Evolutionary conservation across 2,888 invertebrate species (phyloP).

Genomic region (Heliconius charithonia): DNA sequence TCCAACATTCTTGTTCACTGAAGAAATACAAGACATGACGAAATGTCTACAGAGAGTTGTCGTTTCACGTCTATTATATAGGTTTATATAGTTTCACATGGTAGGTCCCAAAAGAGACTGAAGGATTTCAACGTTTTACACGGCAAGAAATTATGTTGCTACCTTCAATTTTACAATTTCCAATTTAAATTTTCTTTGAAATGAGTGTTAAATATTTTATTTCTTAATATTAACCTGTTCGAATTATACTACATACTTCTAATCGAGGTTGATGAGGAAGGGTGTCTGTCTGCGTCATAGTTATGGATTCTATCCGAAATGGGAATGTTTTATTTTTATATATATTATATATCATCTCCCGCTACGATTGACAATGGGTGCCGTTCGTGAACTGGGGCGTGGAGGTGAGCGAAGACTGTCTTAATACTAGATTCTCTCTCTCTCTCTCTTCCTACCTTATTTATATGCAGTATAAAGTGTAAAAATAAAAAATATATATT

Average conservation of each 20-base stretch:
- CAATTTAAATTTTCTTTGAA: too few species aligned
- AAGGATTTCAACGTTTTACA: slow-evolving; percentile 2
- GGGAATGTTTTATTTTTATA: too few species aligned
- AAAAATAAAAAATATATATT: neutral
- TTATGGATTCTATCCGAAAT: too few species aligned
- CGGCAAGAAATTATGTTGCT: neutral
- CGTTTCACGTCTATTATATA: neutral
- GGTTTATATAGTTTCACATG: slow-evolving; percentile 2
- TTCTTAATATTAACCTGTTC: neutral
- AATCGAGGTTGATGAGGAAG: neutral
- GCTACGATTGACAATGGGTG: too few species aligned
- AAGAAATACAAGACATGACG: slow-evolving; percentile 18
- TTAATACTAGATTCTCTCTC: neutral
- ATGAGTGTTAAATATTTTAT: neutral
- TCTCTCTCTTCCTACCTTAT: too few species aligned
- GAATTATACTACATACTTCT: neutral
- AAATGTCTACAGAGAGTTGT: slow-evolving; percentile 11
- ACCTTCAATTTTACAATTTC: too few species aligned
- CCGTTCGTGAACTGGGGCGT: too few species aligned
- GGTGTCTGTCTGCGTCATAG: neutral
- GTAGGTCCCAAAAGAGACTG: slow-evolving; percentile 5
- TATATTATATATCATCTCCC: too few species aligned
- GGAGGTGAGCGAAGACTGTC: too few species aligned
- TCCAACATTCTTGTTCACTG: slow-evolving; percentile 13
- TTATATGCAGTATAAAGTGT: too few species aligned